Conservation (phyloP, 2,113 vertebrate species). For the Alethe diademata region DNA sequence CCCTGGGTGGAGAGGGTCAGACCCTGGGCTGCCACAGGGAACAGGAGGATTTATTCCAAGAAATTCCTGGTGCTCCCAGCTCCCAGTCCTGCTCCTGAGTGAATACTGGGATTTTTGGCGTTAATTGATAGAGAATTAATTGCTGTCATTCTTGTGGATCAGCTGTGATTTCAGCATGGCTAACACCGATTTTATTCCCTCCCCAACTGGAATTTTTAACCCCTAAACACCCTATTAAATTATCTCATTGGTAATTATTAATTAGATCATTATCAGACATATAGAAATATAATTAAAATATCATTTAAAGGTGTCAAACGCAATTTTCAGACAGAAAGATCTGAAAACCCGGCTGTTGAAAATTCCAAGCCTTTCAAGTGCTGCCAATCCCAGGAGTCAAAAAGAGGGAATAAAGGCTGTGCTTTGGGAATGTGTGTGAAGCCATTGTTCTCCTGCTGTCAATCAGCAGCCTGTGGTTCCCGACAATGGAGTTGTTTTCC, state of each 20-base stretch:
- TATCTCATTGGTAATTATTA: fast-evolving
- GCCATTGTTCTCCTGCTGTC: not conserved
- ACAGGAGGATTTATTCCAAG: not conserved
- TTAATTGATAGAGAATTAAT: not conserved
- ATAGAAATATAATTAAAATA: fast-evolving
- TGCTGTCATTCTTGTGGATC: not conserved
- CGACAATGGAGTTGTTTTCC: not conserved
- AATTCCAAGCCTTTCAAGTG: not conserved
- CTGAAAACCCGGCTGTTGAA: not conserved
- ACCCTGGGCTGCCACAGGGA: not conserved
- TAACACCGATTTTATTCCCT: not conserved
- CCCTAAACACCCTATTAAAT: fast-evolving
- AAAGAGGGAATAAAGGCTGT: not conserved
- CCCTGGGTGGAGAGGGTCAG: not conserved
- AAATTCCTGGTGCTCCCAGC: not conserved
- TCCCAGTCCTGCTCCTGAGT: not conserved
- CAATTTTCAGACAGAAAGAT: not conserved
- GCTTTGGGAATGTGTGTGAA: not conserved
- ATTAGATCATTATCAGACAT: fast-evolving
- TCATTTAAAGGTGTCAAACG: not conserved
- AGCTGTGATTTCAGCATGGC: not conserved
- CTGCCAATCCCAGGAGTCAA: not conserved
- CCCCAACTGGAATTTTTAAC: not conserved
- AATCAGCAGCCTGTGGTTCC: not conserved
- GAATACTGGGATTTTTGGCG: fast-evolving